Evolutionary conservation across 2,888 invertebrate genomes (phyloP), one percentile per base, ranked within the genome.

Genomic region (Strigamia transsilvanica): DNA sequence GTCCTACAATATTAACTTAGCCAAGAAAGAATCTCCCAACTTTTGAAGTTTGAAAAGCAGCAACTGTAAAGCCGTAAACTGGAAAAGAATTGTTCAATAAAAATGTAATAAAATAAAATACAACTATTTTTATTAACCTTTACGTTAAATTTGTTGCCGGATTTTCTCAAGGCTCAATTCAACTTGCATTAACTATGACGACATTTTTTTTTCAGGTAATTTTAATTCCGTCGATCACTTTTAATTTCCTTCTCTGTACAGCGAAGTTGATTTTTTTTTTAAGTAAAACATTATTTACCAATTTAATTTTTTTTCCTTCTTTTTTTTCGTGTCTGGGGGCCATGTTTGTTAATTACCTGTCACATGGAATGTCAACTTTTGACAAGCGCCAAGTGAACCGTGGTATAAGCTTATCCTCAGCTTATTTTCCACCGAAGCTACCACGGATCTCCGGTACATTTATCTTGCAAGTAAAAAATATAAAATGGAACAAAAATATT

Each of bases 291-390:
- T 3, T 46, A 46, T 46, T 46, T 46, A 46, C 2, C 46, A 13
- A n/a, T n/a, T 56, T 56, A n/a, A 51, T n/a, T 51, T 56, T 56
- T 56, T 56, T 5, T 34, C 7, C 7, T 34, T 34, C 7, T 38
- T 38, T 38, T 10, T 2, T 38, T 38, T 38, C 38, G 38, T 38
- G 38, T 38, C 21, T 18, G 56, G 18, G 56, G 56, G 56, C 56
- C 56, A 56, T 56, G 56, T 56, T 56, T 56, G 18, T 56, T 56
- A 56, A 56, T 56, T 56, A 56, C 56, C 56, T 56, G 56, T 56
- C 56, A 56, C 56, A 56, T n/a, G 56, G 56, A 18, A 56, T 56
- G 56, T 56, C 56, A 56, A 56, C 56, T 56, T 56, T 56, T 56
- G 56, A 56, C 56, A 56, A 56, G 56, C 56, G 18, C 56, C 56